Evolutionary conservation across 2,113 vertebrate species (phyloP).

Genomic region (Mormyrus iriodes): DNA sequence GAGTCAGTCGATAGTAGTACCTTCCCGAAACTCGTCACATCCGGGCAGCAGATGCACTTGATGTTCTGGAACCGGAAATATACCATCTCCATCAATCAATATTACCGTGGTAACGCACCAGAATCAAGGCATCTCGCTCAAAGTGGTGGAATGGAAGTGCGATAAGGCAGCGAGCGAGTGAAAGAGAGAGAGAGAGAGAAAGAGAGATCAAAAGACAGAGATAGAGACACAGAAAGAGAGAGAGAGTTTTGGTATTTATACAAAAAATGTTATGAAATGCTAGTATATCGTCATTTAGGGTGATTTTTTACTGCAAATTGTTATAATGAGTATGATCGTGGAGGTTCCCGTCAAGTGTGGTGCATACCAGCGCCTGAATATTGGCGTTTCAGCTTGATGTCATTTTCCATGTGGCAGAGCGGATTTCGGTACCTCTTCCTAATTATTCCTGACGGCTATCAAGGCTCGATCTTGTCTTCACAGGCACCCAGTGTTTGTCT

Average conservation of each 20-base stretch:
- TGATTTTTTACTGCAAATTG: not conserved
- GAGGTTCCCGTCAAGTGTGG: not conserved
- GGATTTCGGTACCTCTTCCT: not conserved
- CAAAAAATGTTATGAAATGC: not conserved
- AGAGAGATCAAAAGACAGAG: not conserved
- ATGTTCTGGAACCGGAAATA: conserved; percentile 63
- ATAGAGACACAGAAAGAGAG: not conserved
- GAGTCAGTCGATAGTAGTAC: conserved; percentile 59
- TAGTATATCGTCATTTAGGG: not conserved
- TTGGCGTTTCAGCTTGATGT: not conserved
- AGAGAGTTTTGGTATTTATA: not conserved
- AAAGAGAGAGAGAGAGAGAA: conserved; percentile 20
- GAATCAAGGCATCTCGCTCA: conserved; percentile 52
- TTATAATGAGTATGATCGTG: not conserved
- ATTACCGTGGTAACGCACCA: conserved; percentile 60
- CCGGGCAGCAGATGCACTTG: conserved; percentile 49
- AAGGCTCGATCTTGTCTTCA: not conserved
- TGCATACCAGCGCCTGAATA: not conserved
- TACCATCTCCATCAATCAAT: conserved; percentile 69
- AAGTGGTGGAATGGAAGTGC: conserved; percentile 57
- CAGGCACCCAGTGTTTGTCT: no score
- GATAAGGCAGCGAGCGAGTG: conserved; percentile 53
- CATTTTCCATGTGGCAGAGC: not conserved
- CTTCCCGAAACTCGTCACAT: conserved; percentile 61
- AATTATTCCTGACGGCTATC: not conserved